Conservation (phyloP, 2,888 invertebrate species). For the Hoplodrina ambigua region DNA sequence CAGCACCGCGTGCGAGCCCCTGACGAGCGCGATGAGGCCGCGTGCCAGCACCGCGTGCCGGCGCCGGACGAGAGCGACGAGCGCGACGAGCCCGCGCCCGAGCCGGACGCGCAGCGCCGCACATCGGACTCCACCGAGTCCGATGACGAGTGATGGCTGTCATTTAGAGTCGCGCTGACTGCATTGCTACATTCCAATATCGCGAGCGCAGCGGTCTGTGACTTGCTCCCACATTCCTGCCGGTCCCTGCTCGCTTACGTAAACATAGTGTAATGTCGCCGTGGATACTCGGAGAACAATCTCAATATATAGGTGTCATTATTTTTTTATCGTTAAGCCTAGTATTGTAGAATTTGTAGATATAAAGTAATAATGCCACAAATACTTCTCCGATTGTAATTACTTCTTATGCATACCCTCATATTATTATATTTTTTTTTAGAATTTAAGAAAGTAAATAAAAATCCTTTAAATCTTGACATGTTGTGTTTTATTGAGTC, state of each 20-base stretch:
- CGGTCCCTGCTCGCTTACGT: too few relatives aligned
- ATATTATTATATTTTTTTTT: background rate
- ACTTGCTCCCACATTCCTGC: background rate
- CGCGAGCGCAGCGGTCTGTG: too few relatives aligned
- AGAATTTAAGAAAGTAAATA: constrained; percentile 26
- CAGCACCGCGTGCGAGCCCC: too few relatives aligned
- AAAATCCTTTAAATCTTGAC: constrained; percentile 15
- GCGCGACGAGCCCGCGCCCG: constrained; percentile 3
- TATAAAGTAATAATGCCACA: constrained; percentile 22
- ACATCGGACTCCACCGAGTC: constrained; percentile 20
- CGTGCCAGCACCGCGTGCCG: too few relatives aligned
- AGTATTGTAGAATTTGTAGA: constrained; percentile 43
- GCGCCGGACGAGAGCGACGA: too few relatives aligned
- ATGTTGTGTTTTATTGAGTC: constrained; percentile 10
- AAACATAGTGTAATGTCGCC: too few relatives aligned
- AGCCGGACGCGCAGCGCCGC: background rate
- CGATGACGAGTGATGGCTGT: constrained; percentile 25
- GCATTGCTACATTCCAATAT: too few relatives aligned
- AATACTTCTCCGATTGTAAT: constrained; percentile 20
- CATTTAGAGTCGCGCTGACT: too few relatives aligned
- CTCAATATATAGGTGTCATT: constrained; percentile 36
- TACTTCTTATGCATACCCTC: constrained; percentile 14
- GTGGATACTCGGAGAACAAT: background rate
- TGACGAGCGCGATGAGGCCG: too few relatives aligned
- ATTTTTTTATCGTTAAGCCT: constrained; percentile 47